phyloP scores from a whole-genome alignment of 2,113 vertebrate species.

The Sigmodon hispidus region DNA sequence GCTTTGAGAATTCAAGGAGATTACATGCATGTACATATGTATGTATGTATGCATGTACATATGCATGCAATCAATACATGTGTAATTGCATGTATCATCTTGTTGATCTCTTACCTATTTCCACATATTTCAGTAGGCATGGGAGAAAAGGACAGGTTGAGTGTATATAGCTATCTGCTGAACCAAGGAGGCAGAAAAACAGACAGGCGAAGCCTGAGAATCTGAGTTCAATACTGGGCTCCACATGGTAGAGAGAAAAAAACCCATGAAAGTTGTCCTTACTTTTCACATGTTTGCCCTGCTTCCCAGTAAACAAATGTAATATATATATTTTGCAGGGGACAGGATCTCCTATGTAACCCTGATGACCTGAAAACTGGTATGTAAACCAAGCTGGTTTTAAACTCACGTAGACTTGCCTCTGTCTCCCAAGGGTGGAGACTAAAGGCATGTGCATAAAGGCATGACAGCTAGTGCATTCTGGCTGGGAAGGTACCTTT shows the following conservation, averaged over 20 bases:
- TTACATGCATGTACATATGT: neutral
- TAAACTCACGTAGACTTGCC: neutral
- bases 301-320: neutral
- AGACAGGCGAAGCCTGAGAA: neutral
- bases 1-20: neutral
- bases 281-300: neutral
- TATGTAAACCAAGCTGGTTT: neutral
- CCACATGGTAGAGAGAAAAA: neutral
- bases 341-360: neutral
- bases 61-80: neutral
- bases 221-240: neutral
- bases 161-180: fast-evolving
- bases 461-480: neutral
- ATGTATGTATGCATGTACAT: neutral
- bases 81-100: neutral
- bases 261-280: neutral
- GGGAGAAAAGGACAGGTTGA: neutral
- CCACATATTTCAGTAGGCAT: neutral
- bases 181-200: neutral
- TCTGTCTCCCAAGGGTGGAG: neutral
- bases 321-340: neutral
- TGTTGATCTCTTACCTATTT: neutral
- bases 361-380: neutral
- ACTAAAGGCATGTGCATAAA: neutral
- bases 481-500: neutral